Percentiles rank a stretch among this genome's conserved stretches.
Conservation (phyloP, 2,888 invertebrate genomes). For the Drosophila limbata region DNA sequence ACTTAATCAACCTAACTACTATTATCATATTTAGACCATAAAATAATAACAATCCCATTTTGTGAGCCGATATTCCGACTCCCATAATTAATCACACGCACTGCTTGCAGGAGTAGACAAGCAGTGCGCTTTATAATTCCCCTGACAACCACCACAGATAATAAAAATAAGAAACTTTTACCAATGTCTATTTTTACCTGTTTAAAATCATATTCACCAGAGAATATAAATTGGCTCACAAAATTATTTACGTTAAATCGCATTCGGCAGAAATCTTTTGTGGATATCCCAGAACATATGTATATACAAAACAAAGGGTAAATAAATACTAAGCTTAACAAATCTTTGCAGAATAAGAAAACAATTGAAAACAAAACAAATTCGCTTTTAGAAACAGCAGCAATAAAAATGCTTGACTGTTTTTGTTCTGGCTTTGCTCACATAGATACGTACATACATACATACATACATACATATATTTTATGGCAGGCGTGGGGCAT, state of each 20-base stretch:
- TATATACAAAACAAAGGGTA: slow-evolving; percentile 17
- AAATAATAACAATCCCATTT: slow-evolving; percentile 1
- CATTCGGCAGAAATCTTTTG: slow-evolving; percentile 3
- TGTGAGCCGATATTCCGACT: not conserved
- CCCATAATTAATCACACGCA: not conserved
- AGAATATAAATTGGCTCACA: not conserved
- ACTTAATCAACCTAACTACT: slow-evolving; percentile 44
- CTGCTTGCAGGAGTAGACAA: slow-evolving; percentile 2
- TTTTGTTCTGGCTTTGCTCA: slow-evolving; percentile 28
- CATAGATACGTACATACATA: too few relatives aligned
- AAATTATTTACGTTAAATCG: slow-evolving; percentile 22
- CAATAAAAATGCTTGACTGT: slow-evolving; percentile 12
- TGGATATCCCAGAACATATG: not conserved
- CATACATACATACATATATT: slow-evolving; percentile 17
- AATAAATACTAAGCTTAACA: slow-evolving; percentile 28
- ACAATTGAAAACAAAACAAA: slow-evolving; percentile 16
- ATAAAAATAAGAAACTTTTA: not conserved
- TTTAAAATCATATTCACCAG: slow-evolving; percentile 2
- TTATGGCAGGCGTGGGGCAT: too few relatives aligned
- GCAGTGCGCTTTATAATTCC: slow-evolving; percentile 3
- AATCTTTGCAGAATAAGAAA: slow-evolving; percentile 8
- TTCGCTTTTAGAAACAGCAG: slow-evolving; percentile 15
- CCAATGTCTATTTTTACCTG: not conserved
- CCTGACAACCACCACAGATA: not conserved
- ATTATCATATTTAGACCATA: slow-evolving; percentile 5